These are phyloP conservation scores for Oryzias woworae DNA, from an alignment of 2,113 vertebrate genomes.

Conservation along the genomic window DNA sequence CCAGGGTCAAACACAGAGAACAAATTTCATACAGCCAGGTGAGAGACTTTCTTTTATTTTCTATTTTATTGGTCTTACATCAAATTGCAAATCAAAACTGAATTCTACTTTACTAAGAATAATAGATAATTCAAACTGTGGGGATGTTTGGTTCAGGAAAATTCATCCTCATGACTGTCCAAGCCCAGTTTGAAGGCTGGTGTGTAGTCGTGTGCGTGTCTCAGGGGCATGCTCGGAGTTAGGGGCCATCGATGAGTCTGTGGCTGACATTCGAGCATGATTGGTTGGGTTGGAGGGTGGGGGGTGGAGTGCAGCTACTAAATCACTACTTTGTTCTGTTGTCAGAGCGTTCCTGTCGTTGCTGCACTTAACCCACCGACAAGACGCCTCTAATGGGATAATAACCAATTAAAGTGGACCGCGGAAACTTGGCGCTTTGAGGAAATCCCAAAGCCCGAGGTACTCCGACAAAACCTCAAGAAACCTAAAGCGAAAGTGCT, in stretches of 20 bases:
- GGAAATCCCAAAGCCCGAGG: slow-evolving; percentile 41
- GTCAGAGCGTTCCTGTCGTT: slow-evolving; percentile 46
- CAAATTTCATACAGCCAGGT: no score
- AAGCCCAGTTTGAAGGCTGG: slow-evolving; percentile 9
- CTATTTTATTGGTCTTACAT: no score
- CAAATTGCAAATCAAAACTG: no score
- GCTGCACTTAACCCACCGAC: slow-evolving; percentile 44
- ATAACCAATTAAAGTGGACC: slow-evolving; percentile 57
- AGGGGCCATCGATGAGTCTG: slow-evolving; percentile 61
- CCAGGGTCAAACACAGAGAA: no score
- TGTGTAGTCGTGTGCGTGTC: slow-evolving; percentile 42
- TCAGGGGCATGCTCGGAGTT: slow-evolving; percentile 54
- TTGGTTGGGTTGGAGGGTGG: slow-evolving; percentile 34
- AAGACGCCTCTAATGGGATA: slow-evolving; percentile 51
- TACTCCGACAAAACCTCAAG: slow-evolving; percentile 21
- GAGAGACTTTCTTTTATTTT: no score
- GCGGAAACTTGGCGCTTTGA: slow-evolving; percentile 32
- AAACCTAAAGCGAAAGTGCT: slow-evolving; percentile 20
- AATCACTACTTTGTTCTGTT: slow-evolving; percentile 66
- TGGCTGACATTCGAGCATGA: slow-evolving; percentile 69
- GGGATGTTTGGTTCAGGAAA: slow-evolving; percentile 17
- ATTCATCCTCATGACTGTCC: background rate
- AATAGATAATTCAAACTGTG: no score
- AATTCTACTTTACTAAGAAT: no score
- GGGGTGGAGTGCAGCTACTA: slow-evolving; percentile 55